Evolutionary conservation across 92 coral and sea anemone genomes (phyloP).

Genomic region (Diadumene lineata): DNA sequence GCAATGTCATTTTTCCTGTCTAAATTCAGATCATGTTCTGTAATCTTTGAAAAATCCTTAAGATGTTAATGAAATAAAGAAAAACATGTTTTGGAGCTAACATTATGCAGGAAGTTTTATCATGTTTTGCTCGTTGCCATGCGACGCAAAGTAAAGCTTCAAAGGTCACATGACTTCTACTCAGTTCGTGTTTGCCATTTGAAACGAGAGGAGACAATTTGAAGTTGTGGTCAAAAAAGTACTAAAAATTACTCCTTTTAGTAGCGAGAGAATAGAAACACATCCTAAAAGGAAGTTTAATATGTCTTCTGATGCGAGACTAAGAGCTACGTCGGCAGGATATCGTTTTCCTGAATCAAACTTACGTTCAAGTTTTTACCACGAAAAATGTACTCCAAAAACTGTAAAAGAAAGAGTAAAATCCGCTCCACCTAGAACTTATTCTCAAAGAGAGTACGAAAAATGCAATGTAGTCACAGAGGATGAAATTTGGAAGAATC

Average conservation of each 20-base stretch:
- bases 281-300: too few relatives aligned
- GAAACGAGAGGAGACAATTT: neutral
- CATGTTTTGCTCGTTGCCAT: conserved; percentile 55
- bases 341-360: conserved; percentile 72
- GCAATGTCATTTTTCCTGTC: too few relatives aligned
- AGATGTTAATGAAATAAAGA: too few relatives aligned
- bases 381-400: conserved; percentile 83
- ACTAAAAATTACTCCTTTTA: neutral
- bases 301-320: conserved; percentile 20
- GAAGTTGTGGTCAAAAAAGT: neutral
- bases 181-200: neutral
- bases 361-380: conserved; percentile 68
- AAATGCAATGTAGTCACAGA: conserved; percentile 74
- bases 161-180: conserved; percentile 57
- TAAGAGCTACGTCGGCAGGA: conserved; percentile 82
- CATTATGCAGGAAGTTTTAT: neutral
- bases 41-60: too few relatives aligned
- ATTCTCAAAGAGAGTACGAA: conserved; percentile 78
- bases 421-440: conserved; percentile 80
- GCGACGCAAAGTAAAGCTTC: conserved; percentile 34
- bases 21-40: too few relatives aligned
- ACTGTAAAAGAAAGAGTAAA: conserved; percentile 56
- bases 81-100: neutral
- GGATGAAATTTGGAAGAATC: conserved; percentile 93
- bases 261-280: neutral